Base-by-base conservation (phyloP, 2,113 vertebrate genomes). In the Tretioscincus oriximinensis region DNA sequence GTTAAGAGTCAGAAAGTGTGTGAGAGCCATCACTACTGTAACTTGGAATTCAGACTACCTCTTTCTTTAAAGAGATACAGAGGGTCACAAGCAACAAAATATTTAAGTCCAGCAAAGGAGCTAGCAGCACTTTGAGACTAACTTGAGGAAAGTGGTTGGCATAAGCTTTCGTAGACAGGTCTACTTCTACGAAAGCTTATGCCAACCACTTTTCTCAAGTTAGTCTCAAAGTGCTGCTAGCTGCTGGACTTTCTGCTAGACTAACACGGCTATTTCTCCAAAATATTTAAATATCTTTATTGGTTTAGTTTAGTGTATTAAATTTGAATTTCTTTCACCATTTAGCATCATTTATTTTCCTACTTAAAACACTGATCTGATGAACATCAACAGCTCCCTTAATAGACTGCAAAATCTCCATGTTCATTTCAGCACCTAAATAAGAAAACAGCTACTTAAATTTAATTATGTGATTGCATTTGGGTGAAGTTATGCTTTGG, bases 351-450 rank as follows among this genome's bases (percentile, higher is more conserved):
- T 68, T n/a, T 83, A 83, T 80, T 0, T 21, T 66, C 54, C 64
- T 82, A 78, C 60, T 22, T 8, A 20, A 78, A 86, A 58, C 16
- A 21, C 29, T 8, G 54, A 69, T 84, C 83, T 7, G 63, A 1
- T 75, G 45, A 85, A 24, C 2, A 80, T 28, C 5, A 29, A 76
- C 6, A 87, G 14, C 76, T 26, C 51, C 28, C 61, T 83, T 47
- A 24, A 80, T 63, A 76, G 22, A 16, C 0, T n/a, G 7, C 5
- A 63, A 80, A 77, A 82, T 71, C 24, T 71, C 1, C 0, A 16
- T 81, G 31, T 66, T 85, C 81, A 72, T 86, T 87, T 22, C 75
- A 51, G 66, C 77, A 71, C n/a, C 64, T 84, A 75, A 78, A 74
- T 47, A 73, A 51, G 51, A 45, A 82, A 80, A 77, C 84, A 75